These are phyloP conservation scores for Acipenser ruthenus DNA, from an alignment of 2,797 vertebrate genomes.

Conservation along the genomic window DNA sequence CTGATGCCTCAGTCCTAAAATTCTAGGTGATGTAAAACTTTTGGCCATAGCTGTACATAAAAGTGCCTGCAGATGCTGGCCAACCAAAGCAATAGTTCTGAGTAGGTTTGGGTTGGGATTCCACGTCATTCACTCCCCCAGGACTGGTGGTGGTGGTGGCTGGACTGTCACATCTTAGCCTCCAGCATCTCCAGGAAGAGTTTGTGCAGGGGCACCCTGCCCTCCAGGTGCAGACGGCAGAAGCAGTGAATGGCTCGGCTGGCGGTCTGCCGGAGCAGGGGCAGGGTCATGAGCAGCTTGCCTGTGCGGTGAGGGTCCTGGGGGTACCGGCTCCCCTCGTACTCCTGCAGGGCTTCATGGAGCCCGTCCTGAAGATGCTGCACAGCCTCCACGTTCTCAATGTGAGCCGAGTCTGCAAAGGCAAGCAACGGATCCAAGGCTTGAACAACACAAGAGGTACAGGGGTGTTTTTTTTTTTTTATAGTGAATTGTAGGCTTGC, in stretches of 20 bases:
- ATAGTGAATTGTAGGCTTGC: no score
- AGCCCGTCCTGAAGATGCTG: constrained; percentile 53
- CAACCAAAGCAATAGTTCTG: no score
- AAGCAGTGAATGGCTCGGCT: constrained; percentile 32
- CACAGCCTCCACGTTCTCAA: constrained; percentile 43
- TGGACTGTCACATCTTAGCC: constrained; percentile 33
- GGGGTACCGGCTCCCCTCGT: constrained; percentile 30
- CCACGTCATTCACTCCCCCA: no score
- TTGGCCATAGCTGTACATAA: no score
- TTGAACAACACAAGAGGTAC: no score
- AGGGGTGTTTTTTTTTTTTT: no score
- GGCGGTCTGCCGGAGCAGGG: constrained; percentile 51
- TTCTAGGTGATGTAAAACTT: no score
- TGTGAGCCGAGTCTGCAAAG: constrained; percentile 40
- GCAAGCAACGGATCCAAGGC: no score
- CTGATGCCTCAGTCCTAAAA: no score
- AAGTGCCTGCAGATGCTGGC: no score
- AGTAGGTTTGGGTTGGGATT: no score
- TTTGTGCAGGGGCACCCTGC: constrained; percentile 48
- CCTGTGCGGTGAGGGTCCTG: constrained; percentile 41
- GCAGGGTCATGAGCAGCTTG: constrained; percentile 56
- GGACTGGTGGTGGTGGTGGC: neutral
- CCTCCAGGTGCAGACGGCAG: constrained; percentile 36
- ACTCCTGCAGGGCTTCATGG: constrained; percentile 56
- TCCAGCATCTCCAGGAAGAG: constrained; percentile 64